phyloP scores from a whole-genome alignment of 2,888 invertebrate genomes.

The Kryphioiulus occultus region DNA sequence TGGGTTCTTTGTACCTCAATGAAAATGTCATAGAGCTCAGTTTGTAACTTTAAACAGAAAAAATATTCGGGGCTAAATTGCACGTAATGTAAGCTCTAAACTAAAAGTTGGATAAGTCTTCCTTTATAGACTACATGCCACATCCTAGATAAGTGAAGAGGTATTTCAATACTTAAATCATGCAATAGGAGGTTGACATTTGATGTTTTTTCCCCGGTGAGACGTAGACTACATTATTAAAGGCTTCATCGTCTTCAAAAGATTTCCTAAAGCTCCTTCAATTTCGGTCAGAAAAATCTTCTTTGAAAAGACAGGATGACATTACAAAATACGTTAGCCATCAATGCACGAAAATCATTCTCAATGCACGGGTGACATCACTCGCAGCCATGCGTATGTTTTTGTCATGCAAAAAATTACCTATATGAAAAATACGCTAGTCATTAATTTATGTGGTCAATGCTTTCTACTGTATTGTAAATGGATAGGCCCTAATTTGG shows the following conservation, averaged over 20 bases:
- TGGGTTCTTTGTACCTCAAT: constrained; percentile 30
- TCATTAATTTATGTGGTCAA: constrained; percentile 15
- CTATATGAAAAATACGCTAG: neutral
- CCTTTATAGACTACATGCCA: neutral
- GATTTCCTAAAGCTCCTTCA: neutral
- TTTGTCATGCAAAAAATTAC: neutral
- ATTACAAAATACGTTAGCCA: constrained; percentile 20
- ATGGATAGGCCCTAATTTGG: neutral
- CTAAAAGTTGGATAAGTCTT: neutral
- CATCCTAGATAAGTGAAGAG: neutral
- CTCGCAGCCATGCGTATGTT: neutral
- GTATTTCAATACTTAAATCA: constrained; percentile 35
- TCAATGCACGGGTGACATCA: neutral
- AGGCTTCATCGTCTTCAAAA: neutral
- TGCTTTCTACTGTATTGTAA: neutral
- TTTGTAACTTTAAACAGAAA: neutral
- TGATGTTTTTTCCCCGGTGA: neutral
- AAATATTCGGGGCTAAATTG: neutral
- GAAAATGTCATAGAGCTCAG: neutral
- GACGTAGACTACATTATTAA: constrained; percentile 12
- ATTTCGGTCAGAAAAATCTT: constrained; percentile 24
- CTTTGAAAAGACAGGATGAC: constrained; percentile 35
- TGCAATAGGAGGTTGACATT: constrained; percentile 20
- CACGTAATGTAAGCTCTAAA: neutral
- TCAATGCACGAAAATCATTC: neutral